phyloP scores from a whole-genome alignment of 2,797 vertebrate species.

The Artibeus lituratus region DNA sequence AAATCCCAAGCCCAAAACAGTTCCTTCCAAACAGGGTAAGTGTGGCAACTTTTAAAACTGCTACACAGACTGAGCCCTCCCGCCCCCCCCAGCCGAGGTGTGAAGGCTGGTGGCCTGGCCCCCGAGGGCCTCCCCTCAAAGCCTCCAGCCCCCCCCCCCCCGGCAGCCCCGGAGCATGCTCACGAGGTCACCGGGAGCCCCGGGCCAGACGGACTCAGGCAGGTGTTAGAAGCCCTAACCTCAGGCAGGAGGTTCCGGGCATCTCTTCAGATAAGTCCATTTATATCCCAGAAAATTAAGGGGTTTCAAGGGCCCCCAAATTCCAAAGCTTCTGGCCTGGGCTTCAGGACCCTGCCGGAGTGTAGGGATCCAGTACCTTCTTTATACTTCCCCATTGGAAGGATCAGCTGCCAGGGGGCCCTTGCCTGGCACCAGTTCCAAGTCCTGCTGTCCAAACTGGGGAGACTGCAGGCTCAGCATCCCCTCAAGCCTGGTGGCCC shows the following conservation, averaged over 20 bases:
- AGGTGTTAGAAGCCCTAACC: neutral
- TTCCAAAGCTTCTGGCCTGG: neutral
- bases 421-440: neutral
- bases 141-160: neutral
- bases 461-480: neutral
- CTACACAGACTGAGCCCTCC: neutral
- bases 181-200: accelerated
- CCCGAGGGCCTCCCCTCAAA: neutral
- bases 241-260: neutral
- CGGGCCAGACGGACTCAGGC: neutral
- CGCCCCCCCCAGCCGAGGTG: neutral
- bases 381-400: neutral
- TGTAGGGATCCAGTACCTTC: neutral
- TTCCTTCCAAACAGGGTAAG: neutral
- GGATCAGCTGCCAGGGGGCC: neutral
- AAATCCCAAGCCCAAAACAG: neutral
- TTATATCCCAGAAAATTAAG: neutral
- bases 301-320: neutral
- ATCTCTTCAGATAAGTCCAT: neutral
- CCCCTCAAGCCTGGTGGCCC: neutral
- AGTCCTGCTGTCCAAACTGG: neutral
- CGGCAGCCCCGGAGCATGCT: neutral
- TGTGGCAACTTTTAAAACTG: neutral
- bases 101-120: neutral
- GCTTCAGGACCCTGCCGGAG: neutral